phyloP scores from a whole-genome alignment of 2,888 invertebrate genomes.

The Chouioia cunea region DNA sequence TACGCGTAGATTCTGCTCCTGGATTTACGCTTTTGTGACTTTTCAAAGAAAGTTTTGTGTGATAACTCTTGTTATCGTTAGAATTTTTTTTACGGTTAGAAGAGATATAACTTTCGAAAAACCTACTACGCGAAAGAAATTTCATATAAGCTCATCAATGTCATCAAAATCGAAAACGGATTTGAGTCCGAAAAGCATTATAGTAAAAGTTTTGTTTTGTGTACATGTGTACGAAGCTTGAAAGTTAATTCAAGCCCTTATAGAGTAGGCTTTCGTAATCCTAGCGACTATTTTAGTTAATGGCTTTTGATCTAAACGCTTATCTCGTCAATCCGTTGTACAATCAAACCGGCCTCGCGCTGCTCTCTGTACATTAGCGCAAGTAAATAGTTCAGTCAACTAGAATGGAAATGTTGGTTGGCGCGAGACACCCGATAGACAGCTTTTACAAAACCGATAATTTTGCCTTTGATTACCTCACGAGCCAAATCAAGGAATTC shows the following conservation, averaged over 20 bases:
- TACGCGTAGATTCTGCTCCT: slow-evolving; percentile 19
- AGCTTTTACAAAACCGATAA: slow-evolving; percentile 2
- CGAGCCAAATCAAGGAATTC: not conserved
- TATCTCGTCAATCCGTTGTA: slow-evolving; percentile 21
- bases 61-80: too few relatives aligned
- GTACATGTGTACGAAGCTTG: not conserved
- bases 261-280: not conserved
- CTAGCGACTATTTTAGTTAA: not conserved
- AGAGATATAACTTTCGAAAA: too few relatives aligned
- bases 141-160: too few relatives aligned
- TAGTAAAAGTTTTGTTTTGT: not conserved
- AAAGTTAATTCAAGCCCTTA: slow-evolving; percentile 8
- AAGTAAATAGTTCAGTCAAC: slow-evolving; percentile 17
- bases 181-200: too few relatives aligned
- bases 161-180: too few relatives aligned
- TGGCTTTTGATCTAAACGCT: slow-evolving; percentile 16
- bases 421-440: not conserved
- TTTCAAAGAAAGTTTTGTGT: not conserved
- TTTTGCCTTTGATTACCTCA: not conserved
- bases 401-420: slow-evolving; percentile 3
- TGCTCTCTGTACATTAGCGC: slow-evolving; percentile 6
- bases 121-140: too few relatives aligned
- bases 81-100: too few relatives aligned
- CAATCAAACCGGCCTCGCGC: not conserved
- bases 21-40: not conserved